Evolutionary conservation across 2,113 vertebrate species (phyloP).

Genomic region (Lophochroa leadbeateri): DNA sequence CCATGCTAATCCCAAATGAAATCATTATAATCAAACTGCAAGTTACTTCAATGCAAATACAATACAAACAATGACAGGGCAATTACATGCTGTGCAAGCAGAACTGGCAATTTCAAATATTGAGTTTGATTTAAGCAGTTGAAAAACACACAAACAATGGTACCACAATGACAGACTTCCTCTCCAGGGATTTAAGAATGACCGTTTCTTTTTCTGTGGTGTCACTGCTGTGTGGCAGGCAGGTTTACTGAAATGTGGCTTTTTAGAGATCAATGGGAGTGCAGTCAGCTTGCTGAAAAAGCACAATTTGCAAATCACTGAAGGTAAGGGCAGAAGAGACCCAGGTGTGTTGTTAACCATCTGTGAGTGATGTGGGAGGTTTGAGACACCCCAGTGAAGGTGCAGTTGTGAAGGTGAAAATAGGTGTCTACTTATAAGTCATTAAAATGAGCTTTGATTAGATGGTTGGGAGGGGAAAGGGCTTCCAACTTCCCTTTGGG

Average conservation of each 20-base stretch:
- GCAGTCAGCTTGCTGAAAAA: neutral
- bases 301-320: neutral
- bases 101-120: conserved; percentile 1
- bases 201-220: neutral
- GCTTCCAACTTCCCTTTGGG: neutral
- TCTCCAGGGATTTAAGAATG: neutral
- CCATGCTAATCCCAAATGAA: conserved; percentile 33
- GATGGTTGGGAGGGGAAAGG: neutral
- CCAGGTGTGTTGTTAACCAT: neutral
- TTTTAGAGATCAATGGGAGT: neutral
- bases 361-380: neutral
- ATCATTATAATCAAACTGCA: conserved; percentile 40
- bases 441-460: neutral
- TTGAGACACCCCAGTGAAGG: neutral
- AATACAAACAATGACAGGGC: conserved; percentile 44
- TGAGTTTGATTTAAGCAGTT: conserved; percentile 17
- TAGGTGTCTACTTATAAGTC: neutral
- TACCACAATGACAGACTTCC: neutral
- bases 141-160: neutral
- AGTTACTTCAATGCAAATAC: conserved; percentile 34
- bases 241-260: neutral
- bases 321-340: neutral
- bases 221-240: neutral
- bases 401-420: neutral
- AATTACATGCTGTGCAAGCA: conserved; percentile 47